Base-by-base conservation (phyloP, 2,797 vertebrate species). In the Mormyrops attenuatus region DNA sequence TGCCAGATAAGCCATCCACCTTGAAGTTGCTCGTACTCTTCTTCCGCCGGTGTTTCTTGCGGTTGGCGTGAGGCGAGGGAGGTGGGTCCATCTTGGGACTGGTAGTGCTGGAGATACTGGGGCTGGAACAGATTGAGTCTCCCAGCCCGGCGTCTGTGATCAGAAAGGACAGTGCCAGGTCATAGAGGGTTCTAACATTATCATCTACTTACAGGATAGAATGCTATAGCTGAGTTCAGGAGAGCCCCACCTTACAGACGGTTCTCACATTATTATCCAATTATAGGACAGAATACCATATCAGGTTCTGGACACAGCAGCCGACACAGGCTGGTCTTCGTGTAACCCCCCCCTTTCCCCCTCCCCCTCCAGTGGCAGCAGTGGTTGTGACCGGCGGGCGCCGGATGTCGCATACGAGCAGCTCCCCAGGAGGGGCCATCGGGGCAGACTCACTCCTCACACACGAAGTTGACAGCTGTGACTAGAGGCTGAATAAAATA, bases 21-120 rank as follows among this genome's bases (percentile, higher is more conserved):
- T 97, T 99, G 94, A 99, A 98, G 96, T 99, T 99, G 95, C 98
- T 98, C 26, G 98, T 98, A 94, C 98, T 99, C 94, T 99, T 99
- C 98, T 99, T 99, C 95, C 98, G 92, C 3, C 98, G 96, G 93
- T 99, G 98, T 90, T 99, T 99, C 96, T 99, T 99, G 91, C 98
- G 97, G 96, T 98, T 99, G 95, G 98, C 97, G 3, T 99, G 98
- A 2, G 98, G 98, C 9, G 98, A 99, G 0, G 98, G 98, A 9
- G 98, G 98, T 0, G 98, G 98, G 90, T 99, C 98, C 84, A 98
- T 96, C 93, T 99, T 99, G 89, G 98, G 98, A 91, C 98, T 99
- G 88, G 98, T 97, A 82, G 97, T 97, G 89, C 97, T 98, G 93
- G 98, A 98, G 93, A 99, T 97, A 84, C 97, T 99, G 87, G 98